Conservation (phyloP, 1,140 invertebrate genomes). For the Goniozus legneri region DNA sequence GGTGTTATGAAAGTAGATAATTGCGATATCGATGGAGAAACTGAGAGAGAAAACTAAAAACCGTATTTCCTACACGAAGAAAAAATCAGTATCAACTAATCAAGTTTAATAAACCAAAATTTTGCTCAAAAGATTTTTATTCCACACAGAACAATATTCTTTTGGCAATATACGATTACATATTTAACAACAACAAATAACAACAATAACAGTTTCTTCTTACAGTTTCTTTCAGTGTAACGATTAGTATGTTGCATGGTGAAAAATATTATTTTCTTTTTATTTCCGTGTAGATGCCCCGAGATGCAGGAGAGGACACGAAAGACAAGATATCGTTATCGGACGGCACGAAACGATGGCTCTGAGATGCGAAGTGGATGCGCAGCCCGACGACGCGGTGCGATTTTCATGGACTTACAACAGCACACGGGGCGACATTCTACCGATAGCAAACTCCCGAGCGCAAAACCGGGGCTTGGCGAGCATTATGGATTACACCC, state of each 20-base stretch:
- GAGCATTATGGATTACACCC: slow-evolving; percentile 67
- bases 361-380: slow-evolving; percentile 77
- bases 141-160: no score
- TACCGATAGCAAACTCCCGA: slow-evolving; percentile 55
- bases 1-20: background rate
- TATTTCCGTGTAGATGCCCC: slow-evolving; percentile 55
- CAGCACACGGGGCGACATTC: slow-evolving; percentile 64
- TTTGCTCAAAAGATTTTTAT: no score
- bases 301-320: slow-evolving; percentile 59
- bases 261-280: no score
- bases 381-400: slow-evolving; percentile 65
- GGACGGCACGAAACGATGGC: slow-evolving; percentile 60
- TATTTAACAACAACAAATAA: no score
- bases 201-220: slow-evolving; percentile 3
- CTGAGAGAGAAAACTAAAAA: no score
- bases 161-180: no score
- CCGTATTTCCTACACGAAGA: no score
- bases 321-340: slow-evolving; percentile 59
- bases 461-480: slow-evolving; percentile 63
- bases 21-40: no score
- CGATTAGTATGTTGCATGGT: no score
- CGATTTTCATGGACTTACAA: slow-evolving; percentile 80
- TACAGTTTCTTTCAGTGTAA: slow-evolving; percentile 9
- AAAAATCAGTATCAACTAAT: no score
- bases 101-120: no score